A percentile compares a stretch with the other conserved stretches of the same genome.
phyloP scores from a whole-genome alignment of 2,113 vertebrate species.

The Spea bombifrons region DNA sequence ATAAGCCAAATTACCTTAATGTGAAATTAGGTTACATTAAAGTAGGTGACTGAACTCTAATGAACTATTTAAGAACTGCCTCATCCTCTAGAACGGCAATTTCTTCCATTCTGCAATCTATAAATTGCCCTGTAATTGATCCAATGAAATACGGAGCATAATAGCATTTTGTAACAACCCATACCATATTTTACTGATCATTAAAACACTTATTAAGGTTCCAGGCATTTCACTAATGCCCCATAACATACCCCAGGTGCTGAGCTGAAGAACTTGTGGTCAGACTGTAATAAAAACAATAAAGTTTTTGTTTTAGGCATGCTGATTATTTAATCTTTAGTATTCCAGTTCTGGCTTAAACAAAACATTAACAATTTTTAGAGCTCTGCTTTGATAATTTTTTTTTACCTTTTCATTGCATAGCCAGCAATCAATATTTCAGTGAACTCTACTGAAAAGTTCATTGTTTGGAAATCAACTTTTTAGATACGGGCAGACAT shows the following conservation, averaged over 20 bases:
- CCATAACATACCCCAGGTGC: constrained; percentile 41
- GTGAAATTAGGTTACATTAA: too few relatives aligned
- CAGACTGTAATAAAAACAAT: constrained; percentile 40
- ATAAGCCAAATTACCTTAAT: too few relatives aligned
- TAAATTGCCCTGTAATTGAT: constrained; percentile 27
- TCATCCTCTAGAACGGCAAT: background rate
- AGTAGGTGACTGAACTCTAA: background rate
- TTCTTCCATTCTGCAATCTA: constrained; percentile 23
- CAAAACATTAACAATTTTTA: constrained; percentile 40
- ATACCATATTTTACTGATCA: constrained; percentile 30
- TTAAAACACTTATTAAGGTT: constrained; percentile 43
- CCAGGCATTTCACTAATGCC: constrained; percentile 38
- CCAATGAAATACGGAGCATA: constrained; percentile 27
- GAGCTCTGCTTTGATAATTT: constrained; percentile 33
- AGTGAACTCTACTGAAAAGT: constrained; percentile 30
- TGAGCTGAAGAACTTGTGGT: constrained; percentile 34
- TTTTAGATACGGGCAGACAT: background rate
- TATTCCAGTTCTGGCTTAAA: constrained; percentile 33
- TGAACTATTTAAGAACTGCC: background rate
- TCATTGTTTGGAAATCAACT: constrained; percentile 23
- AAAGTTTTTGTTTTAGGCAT: constrained; percentile 41
- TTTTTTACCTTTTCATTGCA: background rate
- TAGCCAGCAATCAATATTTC: constrained; percentile 25
- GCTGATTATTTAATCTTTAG: constrained; percentile 42
- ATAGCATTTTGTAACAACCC: constrained; percentile 28